A percentile compares a stretch with the other conserved stretches of the same genome.
These are phyloP conservation scores for Formica aserva DNA, from an alignment of 2,888 invertebrate genomes.

Conservation along the genomic window DNA sequence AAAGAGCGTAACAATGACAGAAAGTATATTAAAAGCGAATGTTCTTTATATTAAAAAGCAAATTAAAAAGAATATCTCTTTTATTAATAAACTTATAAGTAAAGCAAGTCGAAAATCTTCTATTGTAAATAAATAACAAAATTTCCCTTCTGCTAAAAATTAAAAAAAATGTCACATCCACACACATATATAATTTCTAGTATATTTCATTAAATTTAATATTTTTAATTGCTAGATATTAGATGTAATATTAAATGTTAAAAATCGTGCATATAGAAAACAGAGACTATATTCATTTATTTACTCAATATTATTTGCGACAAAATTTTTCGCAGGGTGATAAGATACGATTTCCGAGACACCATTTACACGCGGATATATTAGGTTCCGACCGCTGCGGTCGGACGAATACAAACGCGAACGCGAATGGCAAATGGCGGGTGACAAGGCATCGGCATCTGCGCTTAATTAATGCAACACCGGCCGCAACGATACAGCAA, in stretches of 20 bases:
- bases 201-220: not conserved
- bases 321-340: not conserved
- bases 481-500: constrained; percentile 62
- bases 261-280: not conserved
- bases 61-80: not conserved
- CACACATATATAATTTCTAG: not conserved
- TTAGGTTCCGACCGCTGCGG: constrained; percentile 73
- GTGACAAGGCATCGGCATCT: constrained; percentile 80
- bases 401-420: constrained; percentile 72
- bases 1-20: not conserved
- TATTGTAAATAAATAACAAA: constrained; percentile 1
- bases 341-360: constrained; percentile 31
- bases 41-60: not conserved
- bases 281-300: not conserved
- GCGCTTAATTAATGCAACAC: constrained; percentile 79
- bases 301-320: not conserved
- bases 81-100: not conserved
- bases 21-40: not conserved
- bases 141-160: not conserved
- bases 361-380: constrained; percentile 67
- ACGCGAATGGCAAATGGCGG: constrained; percentile 78
- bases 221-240: not conserved
- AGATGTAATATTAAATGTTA: not conserved
- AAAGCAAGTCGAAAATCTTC: not conserved
- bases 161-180: not conserved